phyloP scores from a whole-genome alignment of 2,797 vertebrate species.

The Adelosebastes latens region DNA sequence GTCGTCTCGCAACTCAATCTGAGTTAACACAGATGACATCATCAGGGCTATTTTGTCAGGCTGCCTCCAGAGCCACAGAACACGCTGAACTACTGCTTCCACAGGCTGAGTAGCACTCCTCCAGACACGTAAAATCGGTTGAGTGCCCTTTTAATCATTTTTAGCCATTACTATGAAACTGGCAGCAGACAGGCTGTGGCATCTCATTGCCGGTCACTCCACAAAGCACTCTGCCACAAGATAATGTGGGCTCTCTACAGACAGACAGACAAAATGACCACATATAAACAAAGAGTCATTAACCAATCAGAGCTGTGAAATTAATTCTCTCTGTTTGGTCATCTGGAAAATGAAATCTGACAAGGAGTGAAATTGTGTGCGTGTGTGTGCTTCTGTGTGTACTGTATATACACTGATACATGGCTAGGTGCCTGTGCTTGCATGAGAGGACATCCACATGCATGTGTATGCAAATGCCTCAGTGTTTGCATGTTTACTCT shows the following conservation, averaged over 20 bases:
- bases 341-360: conserved; percentile 69
- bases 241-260: conserved; percentile 48
- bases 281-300: conserved; percentile 64
- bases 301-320: conserved; percentile 77
- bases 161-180: background rate
- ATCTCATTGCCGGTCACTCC: background rate
- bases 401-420: background rate
- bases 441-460: conserved; percentile 1
- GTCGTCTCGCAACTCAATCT: too few species aligned
- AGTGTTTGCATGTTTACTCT: conserved; percentile 12
- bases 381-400: background rate
- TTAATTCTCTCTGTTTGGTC: conserved; percentile 69
- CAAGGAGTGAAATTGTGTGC: conserved; percentile 47
- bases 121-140: background rate
- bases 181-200: background rate
- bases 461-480: conserved; percentile 6
- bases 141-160: conserved; percentile 10
- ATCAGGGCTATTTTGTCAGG: background rate
- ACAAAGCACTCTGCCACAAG: conserved; percentile 1
- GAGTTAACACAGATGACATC: background rate
- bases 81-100: background rate
- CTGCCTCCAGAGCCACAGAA: too few species aligned
- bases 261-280: conserved; percentile 39
- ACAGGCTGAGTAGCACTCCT: background rate
- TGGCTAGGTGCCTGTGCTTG: conserved; percentile 14